phyloP scores from a whole-genome alignment of 2,113 vertebrate genomes.

The Buteo buteo region DNA sequence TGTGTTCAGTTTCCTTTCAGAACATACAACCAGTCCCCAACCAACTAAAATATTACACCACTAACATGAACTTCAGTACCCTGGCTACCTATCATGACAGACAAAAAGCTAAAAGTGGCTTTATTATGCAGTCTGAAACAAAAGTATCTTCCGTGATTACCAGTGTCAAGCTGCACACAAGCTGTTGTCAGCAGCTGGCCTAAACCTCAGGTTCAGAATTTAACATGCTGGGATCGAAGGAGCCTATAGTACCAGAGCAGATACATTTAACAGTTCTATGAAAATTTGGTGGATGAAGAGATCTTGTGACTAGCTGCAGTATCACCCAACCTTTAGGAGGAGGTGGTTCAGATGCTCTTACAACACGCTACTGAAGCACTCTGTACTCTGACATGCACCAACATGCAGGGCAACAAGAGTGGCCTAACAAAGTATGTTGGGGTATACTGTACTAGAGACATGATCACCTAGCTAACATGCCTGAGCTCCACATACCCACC shows the following conservation, averaged over 20 bases:
- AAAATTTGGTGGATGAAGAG: accelerated
- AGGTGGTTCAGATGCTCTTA: neutral
- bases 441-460: neutral
- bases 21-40: neutral
- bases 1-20: neutral
- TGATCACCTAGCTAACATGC: accelerated
- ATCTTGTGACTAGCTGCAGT: neutral
- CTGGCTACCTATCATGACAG: neutral
- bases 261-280: neutral
- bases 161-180: neutral
- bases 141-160: neutral
- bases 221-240: neutral
- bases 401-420: neutral
- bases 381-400: neutral
- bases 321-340: neutral
- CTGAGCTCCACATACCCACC: neutral
- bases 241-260: neutral
- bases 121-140: neutral
- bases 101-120: neutral
- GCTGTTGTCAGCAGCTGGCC: neutral
- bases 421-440: neutral
- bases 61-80: neutral
- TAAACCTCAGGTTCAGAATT: neutral
- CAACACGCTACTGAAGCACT: neutral
- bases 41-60: neutral